Percentiles rank a stretch among this genome's conserved stretches.
These are phyloP conservation scores for Pontoporia blainvillei DNA, from an alignment of 2,113 vertebrate species.

Conservation along the genomic window DNA sequence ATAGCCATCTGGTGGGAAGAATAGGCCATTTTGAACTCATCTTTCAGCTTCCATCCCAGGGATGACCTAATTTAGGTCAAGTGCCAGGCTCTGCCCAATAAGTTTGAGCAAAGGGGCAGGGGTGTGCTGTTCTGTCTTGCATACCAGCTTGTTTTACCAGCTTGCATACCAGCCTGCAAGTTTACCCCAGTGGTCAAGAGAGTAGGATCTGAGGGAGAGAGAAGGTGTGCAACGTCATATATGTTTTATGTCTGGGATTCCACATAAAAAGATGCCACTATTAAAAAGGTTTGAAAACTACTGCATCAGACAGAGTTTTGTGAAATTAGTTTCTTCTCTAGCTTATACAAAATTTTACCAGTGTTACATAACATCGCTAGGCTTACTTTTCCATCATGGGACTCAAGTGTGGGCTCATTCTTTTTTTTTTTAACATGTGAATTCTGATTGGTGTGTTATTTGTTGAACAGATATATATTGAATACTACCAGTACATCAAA, in stretches of 20 bases:
- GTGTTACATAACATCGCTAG: background rate
- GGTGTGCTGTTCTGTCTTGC: background rate
- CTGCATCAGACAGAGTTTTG: background rate
- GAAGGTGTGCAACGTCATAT: background rate
- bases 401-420: background rate
- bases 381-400: background rate
- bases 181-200: background rate
- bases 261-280: background rate
- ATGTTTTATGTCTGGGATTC: background rate
- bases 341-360: background rate
- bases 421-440: background rate
- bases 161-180: too few relatives aligned
- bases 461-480: conserved; percentile 16
- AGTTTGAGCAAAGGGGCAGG: background rate
- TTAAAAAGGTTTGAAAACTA: background rate
- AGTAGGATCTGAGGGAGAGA: background rate
- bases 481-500: background rate
- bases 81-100: background rate
- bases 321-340: background rate
- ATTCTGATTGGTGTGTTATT: conserved; percentile 11
- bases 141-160: background rate
- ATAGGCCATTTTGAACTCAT: background rate
- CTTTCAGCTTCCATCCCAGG: background rate
- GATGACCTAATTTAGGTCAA: background rate
- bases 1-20: background rate